Base-by-base conservation (phyloP, 1,140 invertebrate species). In the Artemia franciscana region DNA sequence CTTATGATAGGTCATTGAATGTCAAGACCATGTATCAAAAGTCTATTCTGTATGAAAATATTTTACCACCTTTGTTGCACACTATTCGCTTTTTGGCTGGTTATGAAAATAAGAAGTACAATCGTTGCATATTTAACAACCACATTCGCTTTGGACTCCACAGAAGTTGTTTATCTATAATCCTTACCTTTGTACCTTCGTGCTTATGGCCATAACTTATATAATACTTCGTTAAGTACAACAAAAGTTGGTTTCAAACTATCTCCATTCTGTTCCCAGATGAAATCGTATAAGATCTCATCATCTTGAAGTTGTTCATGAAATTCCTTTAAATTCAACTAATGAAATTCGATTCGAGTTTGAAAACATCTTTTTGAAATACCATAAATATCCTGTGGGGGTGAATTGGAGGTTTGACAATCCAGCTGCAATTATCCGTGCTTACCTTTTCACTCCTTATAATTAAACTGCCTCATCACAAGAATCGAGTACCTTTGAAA, bases 351-450 rank as follows among this genome's bases (percentile, higher is more conserved):
- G 81, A 9, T 80, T 95, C 62, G 84, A 93, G 67, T 92, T 95
- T 76, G 88, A 95, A 71, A 89, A 90, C 73, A 83, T 90, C 24
- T 91, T 97, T 70, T 77, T 98, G 1, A 96, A 95, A 73, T 97
- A 93, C 91, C 88, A 93, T 69, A 93, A 98, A 75, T 98, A 97
- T 77, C 93, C 93, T 28, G 93, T 94, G 2, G 95, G 98, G 82
- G 92, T 93, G 2, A 96, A 97, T 80, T 92, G 96, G 76, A 94
- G 94, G 0, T 95, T 94, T 76, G 93, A 94, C 69, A 80, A 93
- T 71, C 85, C 85, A 5, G 83, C 89, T 39, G 84, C 91, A 25
- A 77, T 91, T 27, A 79, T 97, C 21, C 82, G 83, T 60, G 82
- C 83, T 4, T 75, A 82, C 28, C 72, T 94, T 65, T 86, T 88